Evolutionary conservation across 2,113 vertebrate species (phyloP).

Genomic region (Dicaeum eximium): DNA sequence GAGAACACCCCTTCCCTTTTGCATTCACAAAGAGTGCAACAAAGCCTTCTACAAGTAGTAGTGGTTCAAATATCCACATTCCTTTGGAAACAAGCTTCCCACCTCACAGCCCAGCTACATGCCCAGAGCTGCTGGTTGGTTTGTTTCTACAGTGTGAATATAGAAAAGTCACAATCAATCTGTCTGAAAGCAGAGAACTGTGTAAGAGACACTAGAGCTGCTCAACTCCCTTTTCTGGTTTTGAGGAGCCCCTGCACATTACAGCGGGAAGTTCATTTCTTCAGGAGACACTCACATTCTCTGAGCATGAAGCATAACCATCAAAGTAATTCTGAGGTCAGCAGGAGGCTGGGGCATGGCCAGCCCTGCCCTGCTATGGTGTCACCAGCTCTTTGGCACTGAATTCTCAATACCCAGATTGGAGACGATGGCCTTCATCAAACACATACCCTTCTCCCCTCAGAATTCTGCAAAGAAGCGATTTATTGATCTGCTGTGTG

Average conservation of each 20-base stretch:
- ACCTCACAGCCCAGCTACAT: background rate
- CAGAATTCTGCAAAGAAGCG: background rate
- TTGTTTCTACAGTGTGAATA: fast-evolving
- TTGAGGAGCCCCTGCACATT: background rate
- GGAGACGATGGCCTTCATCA: background rate
- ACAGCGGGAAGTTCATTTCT: background rate
- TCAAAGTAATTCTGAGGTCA: background rate
- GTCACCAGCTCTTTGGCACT: background rate
- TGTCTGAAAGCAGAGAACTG: background rate
- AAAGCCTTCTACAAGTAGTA: background rate
- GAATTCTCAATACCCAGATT: background rate
- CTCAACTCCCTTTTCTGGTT: background rate
- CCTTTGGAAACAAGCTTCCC: background rate
- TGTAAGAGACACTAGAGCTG: background rate
- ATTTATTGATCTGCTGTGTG: background rate
- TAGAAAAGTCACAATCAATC: background rate
- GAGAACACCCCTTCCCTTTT: background rate
- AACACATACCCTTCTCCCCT: background rate
- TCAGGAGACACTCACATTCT: background rate
- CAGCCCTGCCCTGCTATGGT: background rate
- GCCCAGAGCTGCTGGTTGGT: background rate
- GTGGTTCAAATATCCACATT: background rate
- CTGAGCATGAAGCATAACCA: background rate
- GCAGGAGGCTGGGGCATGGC: background rate
- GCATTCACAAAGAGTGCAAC: background rate